Evolutionary conservation across 2,888 invertebrate genomes (phyloP), one percentile per base, ranked within the genome.

Genomic region (Drosophila acutilabella): DNA sequence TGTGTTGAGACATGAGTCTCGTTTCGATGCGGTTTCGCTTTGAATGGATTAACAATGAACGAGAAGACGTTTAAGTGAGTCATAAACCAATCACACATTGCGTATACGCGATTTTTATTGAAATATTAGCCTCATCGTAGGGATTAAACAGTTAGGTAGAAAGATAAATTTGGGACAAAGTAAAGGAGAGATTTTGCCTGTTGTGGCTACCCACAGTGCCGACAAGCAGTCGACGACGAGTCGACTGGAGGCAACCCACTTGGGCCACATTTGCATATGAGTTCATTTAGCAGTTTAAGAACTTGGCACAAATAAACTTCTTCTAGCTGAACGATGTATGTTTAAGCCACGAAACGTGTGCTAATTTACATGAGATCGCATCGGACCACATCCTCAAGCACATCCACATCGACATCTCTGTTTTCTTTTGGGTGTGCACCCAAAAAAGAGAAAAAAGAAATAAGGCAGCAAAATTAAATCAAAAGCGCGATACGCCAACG

Each of bases 401-500:
- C 60, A 56, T 50, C 68, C 70, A 68, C 81, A 88, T 88, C 88
- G 86, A 85, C 86, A 85, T 83, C 88, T 83, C 62, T 88, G 71
- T 88, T 84, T 54, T 38, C 54, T 36, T 70, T 64, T 74, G 70
- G 74, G 74, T 78, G 78, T 78, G 77, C 64, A 44, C 60, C 64
- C 69, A 62, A 71, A 65, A 68, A 41, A 30, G 6, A 13, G 6
- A 8, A 30, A 33, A 33, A 26, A 33, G 11, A 47, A 42, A 56
- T 40, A 64, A 75, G 80, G 59, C 88, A 78, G 57, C 76, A 78
- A 88, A 89, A 85, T 85, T 85, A 85, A 85, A 85, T 85, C 85
- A 85, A 85, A 85, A 80, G 81, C 84, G 77, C 77, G 89, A 89
- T 89, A 89, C 88, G 89, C 88, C 86, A 88, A 88, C 88, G 79